phyloP scores from a whole-genome alignment of 2,113 vertebrate genomes.

The Lepus americanus region DNA sequence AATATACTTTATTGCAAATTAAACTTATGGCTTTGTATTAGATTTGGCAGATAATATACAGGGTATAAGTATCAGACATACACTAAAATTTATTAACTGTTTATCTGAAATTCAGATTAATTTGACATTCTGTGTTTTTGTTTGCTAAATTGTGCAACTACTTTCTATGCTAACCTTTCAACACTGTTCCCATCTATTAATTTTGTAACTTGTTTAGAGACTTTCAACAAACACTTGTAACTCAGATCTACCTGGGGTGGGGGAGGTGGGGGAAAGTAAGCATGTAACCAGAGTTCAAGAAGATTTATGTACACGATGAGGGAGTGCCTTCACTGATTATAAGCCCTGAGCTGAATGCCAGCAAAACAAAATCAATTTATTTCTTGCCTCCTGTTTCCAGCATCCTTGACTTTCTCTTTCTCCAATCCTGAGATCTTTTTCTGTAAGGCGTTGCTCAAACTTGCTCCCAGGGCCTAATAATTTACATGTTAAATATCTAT shows the following conservation, averaged over 20 bases:
- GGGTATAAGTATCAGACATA: neutral
- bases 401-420: neutral
- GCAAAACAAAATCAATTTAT: neutral
- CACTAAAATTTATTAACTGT: neutral
- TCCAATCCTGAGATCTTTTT: neutral
- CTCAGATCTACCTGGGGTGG: neutral
- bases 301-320: neutral
- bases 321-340: neutral
- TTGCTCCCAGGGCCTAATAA: neutral
- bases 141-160: constrained; percentile 18
- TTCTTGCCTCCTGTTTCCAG: neutral
- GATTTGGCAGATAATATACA: neutral
- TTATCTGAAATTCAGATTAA: constrained; percentile 48
- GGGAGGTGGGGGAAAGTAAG: neutral
- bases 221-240: constrained; percentile 17
- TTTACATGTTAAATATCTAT: constrained; percentile 1
- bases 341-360: neutral
- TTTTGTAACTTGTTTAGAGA: neutral
- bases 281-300: neutral
- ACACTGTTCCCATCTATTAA: neutral
- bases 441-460: neutral
- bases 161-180: neutral
- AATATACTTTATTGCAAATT: neutral
- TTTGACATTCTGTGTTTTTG: neutral
- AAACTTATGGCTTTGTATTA: neutral